Base-by-base conservation (phyloP, 2,888 invertebrate genomes). In the Epinotia brunnichana region DNA sequence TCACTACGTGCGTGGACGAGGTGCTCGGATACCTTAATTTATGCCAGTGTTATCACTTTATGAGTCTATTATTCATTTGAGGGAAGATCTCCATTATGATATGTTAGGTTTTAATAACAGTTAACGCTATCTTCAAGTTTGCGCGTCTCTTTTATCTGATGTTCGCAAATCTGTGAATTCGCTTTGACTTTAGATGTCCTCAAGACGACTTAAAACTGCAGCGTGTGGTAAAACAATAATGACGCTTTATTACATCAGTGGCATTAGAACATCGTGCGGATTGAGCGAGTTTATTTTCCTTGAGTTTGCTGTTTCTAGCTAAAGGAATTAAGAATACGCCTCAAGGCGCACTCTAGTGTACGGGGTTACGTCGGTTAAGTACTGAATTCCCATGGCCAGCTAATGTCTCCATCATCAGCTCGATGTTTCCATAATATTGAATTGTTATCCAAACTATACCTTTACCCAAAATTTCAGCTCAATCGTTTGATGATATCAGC, bases 1-100 rank as follows among this genome's bases (percentile, higher is more conserved):
- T 89, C 85, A 87, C 91, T 90, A 87, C 91, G 92, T 93, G 92
- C 92, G 92, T 92, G 92, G 90, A 87, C 89, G 90, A 85, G 87
- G 86, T 88, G 86, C 87, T 85, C 79, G 80, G 79, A 83, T 82
- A 90, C 90, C 91, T 92, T 91, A 91, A 92, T 92, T 92, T 92
- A 92, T 90, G 87, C 90, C 83, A 83, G 82, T 87, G 89, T 90
- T 92, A 91, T 80, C 84, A 87, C 91, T 88, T 90, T 90, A 89
- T 88, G 89, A 90, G 83, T 86, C 90, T 91, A 91, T 92, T 92
- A 90, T 89, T 90, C 90, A 90, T 90, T 88, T 89, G 83, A 86
- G 84, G 84, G 82, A 84, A 87, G 83, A 90, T 85, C 85, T 83
- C 81, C 80, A 85, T 85, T 85, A 79, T 82, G 81, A 84, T 79